Percentiles rank a stretch among this genome's conserved stretches.
These are phyloP conservation scores for Sminthopsis crassicaudata DNA, from an alignment of 2,113 vertebrate genomes.

Conservation along the genomic window DNA sequence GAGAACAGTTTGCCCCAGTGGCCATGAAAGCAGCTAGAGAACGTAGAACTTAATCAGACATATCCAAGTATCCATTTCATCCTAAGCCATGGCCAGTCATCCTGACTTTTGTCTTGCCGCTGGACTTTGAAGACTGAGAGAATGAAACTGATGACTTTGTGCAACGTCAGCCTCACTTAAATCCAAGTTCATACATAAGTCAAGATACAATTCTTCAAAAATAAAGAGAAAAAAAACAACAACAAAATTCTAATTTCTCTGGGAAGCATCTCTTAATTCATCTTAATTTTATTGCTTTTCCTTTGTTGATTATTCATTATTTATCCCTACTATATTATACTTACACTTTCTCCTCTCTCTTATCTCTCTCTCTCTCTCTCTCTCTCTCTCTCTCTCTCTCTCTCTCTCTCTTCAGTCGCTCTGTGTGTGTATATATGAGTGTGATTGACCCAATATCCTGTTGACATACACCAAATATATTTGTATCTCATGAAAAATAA, in stretches of 20 bases:
- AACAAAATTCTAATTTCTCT: neutral
- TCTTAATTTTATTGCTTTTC: neutral
- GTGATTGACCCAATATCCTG: neutral
- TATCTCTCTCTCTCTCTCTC: too few relatives aligned
- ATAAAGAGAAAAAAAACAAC: neutral
- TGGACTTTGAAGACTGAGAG: neutral
- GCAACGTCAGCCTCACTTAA: neutral
- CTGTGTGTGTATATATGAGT: neutral
- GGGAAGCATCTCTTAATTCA: neutral
- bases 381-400: too few relatives aligned
- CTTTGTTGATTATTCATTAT: neutral
- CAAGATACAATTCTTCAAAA: neutral
- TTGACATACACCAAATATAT: neutral
- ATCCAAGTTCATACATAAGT: neutral
- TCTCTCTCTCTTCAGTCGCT: too few relatives aligned
- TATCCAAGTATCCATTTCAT: neutral
- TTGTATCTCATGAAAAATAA: neutral
- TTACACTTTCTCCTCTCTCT: too few relatives aligned
- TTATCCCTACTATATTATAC: neutral
- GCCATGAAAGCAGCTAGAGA: neutral
- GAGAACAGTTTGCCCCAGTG: neutral
- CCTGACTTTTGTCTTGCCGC: neutral
- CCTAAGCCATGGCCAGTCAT: neutral
- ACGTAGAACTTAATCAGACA: neutral
- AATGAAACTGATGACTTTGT: too few relatives aligned